A percentile compares a stretch with the other conserved stretches of the same genome.
phyloP scores from a whole-genome alignment of 2,113 vertebrate species.

The Petrocephalus microphthalmus region DNA sequence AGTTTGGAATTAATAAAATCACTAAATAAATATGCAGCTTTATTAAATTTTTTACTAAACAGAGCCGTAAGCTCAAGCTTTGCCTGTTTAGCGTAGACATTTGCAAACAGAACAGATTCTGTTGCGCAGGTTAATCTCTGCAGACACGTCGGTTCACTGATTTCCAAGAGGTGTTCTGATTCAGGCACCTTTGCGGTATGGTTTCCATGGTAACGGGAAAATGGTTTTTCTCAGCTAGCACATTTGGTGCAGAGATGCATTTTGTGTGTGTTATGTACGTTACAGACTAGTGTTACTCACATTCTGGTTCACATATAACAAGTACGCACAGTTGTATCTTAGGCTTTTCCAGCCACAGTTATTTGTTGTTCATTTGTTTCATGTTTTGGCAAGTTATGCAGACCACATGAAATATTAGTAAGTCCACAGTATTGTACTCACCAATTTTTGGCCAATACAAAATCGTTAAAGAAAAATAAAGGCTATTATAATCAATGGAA shows the following conservation, averaged over 20 bases:
- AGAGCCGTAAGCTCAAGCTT: slow-evolving; percentile 15
- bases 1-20: not conserved
- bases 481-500: not conserved
- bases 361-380: not conserved
- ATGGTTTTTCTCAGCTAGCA: slow-evolving; percentile 46
- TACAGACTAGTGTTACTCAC: slow-evolving; percentile 45
- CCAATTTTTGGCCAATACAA: not conserved
- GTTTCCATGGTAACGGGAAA: slow-evolving; percentile 64
- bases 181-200: slow-evolving; percentile 50
- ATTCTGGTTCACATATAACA: slow-evolving; percentile 11
- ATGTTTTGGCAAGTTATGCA: not conserved
- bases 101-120: slow-evolving; percentile 42
- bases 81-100: slow-evolving; percentile 32
- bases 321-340: slow-evolving; percentile 34
- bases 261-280: slow-evolving; percentile 48
- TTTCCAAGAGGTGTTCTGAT: slow-evolving; percentile 58
- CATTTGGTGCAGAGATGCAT: slow-evolving; percentile 57
- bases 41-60: slow-evolving; percentile 4
- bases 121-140: slow-evolving; percentile 58
- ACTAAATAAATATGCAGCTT: not conserved
- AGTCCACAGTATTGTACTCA: not conserved
- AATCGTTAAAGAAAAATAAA: not conserved
- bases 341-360: not conserved
- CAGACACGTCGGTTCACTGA: slow-evolving; percentile 57
- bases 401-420: not conserved